Evolutionary conservation across 92 coral and sea anemone genomes (phyloP).

Genomic region (Zoanthus sansibaricus): DNA sequence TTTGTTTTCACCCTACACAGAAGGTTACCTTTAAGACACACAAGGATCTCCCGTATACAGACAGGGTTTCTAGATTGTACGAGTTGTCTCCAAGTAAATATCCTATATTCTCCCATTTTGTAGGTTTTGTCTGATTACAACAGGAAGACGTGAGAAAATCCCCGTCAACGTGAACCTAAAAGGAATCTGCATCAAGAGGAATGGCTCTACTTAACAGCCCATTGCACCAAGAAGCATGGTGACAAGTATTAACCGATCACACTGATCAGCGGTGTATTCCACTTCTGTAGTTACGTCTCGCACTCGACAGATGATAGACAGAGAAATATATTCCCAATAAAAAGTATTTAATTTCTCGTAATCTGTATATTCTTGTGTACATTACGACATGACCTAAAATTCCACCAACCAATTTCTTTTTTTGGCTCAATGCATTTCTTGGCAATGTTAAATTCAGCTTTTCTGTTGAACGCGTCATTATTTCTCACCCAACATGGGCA

Average conservation of each 20-base stretch:
- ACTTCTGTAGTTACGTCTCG: constrained; percentile 1
- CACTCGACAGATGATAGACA: constrained; percentile 35
- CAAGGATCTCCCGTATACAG: too few species aligned
- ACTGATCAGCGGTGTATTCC: constrained; percentile 34
- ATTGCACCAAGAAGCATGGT: background rate
- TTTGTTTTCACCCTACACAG: too few species aligned
- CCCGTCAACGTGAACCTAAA: constrained; percentile 47
- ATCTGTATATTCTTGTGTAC: background rate
- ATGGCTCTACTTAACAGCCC: constrained; percentile 37
- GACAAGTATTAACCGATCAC: constrained; percentile 17
- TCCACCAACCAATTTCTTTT: background rate
- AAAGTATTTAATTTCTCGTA: constrained; percentile 43
- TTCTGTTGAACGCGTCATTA: too few species aligned
- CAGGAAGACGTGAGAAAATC: constrained; percentile 47
- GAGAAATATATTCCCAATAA: constrained; percentile 53
- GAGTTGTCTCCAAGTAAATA: too few species aligned
- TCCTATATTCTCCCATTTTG: background rate
- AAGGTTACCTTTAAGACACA: too few species aligned
- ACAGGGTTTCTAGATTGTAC: too few species aligned
- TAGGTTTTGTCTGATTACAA: constrained; percentile 38
- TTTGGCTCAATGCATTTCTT: background rate
- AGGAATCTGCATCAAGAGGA: constrained; percentile 43
- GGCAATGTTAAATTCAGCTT: too few species aligned
- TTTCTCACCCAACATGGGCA: too few species aligned
- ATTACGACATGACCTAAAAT: background rate